Percentiles rank a stretch among this genome's conserved stretches.
phyloP scores from a whole-genome alignment of 2,888 invertebrate species.

The Heliothis peltigera region DNA sequence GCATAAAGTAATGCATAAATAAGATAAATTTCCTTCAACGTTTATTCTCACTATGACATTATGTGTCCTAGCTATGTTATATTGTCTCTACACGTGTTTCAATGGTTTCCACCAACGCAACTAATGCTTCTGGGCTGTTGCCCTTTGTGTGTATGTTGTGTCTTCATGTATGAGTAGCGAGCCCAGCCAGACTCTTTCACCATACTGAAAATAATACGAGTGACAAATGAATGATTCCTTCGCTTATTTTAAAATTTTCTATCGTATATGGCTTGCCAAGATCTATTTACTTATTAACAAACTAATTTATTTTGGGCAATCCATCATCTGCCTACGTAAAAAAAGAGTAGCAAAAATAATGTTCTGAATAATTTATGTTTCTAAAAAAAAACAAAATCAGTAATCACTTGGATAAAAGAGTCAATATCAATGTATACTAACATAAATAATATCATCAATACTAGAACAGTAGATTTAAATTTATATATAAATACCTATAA shows the following conservation, averaged over 20 bases:
- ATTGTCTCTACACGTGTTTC: conserved; percentile 14
- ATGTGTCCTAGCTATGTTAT: neutral
- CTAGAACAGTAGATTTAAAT: too few species aligned
- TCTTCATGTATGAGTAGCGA: conserved; percentile 35
- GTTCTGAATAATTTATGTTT: too few species aligned
- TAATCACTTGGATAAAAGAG: too few species aligned
- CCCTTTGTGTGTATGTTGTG: conserved; percentile 15
- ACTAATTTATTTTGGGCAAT: conserved; percentile 7
- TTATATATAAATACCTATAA: too few species aligned
- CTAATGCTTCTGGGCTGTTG: conserved; percentile 14
- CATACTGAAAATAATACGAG: conserved; percentile 28
- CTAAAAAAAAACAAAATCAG: too few species aligned
- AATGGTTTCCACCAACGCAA: conserved; percentile 16
- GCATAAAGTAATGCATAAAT: neutral
- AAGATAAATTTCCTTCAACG: neutral
- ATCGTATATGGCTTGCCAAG: conserved; percentile 35
- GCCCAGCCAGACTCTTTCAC: conserved; percentile 6
- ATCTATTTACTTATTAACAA: conserved; percentile 22
- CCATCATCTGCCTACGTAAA: conserved; percentile 6
- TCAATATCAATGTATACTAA: too few species aligned
- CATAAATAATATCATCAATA: too few species aligned
- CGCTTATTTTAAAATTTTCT: conserved; percentile 17
- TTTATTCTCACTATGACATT: neutral
- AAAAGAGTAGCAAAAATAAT: neutral
- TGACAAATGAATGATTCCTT: conserved; percentile 25